Conservation (phyloP, 2,797 vertebrate genomes). For the Anomalospiza imberbis region DNA sequence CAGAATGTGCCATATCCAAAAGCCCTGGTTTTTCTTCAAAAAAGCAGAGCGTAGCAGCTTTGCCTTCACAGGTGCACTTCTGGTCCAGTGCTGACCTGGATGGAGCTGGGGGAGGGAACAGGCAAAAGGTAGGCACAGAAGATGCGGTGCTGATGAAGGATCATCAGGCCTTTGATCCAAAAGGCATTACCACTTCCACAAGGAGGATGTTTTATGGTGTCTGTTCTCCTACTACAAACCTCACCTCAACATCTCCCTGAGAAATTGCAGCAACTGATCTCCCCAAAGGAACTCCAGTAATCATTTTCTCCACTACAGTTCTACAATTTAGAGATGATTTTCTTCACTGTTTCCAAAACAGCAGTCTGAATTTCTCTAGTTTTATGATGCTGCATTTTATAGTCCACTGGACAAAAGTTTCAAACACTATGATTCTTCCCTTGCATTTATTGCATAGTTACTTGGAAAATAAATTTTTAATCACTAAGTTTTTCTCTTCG, state of each 20-base stretch:
- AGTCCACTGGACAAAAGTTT: not conserved
- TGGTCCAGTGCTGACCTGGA: not conserved
- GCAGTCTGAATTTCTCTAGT: not conserved
- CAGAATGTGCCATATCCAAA: not conserved
- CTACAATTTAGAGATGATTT: not conserved
- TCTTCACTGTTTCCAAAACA: not conserved
- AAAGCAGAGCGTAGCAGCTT: not conserved
- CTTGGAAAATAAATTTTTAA: not conserved
- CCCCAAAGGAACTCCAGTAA: not conserved
- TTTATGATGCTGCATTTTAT: not conserved
- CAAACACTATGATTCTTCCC: not conserved
- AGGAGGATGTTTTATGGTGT: not conserved
- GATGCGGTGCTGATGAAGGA: not conserved
- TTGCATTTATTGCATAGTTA: not conserved
- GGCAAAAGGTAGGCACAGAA: not conserved
- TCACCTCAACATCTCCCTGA: not conserved
- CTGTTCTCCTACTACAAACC: not conserved
- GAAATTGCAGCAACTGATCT: not conserved
- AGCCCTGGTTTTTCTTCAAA: not conserved
- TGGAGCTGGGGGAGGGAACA: not conserved
- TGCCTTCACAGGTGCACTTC: not conserved
- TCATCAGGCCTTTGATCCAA: not conserved
- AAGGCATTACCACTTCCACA: not conserved
- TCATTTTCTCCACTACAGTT: not conserved
- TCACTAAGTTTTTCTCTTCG: rapidly evolving